These are phyloP conservation scores for Bombus polaris DNA, from an alignment of 1,140 invertebrate genomes.

Conservation along the genomic window DNA sequence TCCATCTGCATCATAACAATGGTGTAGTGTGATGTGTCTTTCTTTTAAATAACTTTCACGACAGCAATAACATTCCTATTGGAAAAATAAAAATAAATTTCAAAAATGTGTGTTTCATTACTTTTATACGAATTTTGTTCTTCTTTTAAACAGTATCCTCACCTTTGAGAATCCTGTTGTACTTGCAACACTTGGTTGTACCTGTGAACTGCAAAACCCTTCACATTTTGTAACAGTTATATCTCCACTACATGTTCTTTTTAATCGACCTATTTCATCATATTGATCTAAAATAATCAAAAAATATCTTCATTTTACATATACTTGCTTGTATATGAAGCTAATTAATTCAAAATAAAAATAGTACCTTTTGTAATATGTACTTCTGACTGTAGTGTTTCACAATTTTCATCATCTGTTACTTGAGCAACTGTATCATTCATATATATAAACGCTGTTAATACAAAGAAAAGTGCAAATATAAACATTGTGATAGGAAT, in stretches of 20 bases:
- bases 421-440: slow-evolving; percentile 53
- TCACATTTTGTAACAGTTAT: slow-evolving; percentile 94
- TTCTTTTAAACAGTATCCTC: slow-evolving; percentile 49
- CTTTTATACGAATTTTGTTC: not conserved
- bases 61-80: slow-evolving; percentile 95
- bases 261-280: slow-evolving; percentile 90
- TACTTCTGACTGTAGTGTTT: slow-evolving; percentile 90
- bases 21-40: slow-evolving; percentile 89
- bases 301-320: slow-evolving; percentile 38
- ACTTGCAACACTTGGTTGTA: slow-evolving; percentile 93
- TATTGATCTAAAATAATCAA: slow-evolving; percentile 89
- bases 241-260: slow-evolving; percentile 93
- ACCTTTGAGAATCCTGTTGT: slow-evolving; percentile 95
- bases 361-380: slow-evolving; percentile 89
- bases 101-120: not conserved
- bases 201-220: slow-evolving; percentile 94
- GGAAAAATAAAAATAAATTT: not conserved
- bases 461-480: slow-evolving; percentile 47
- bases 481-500: slow-evolving; percentile 57
- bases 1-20: slow-evolving; percentile 94
- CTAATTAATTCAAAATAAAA: slow-evolving; percentile 30
- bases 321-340: slow-evolving; percentile 25
- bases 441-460: slow-evolving; percentile 41
- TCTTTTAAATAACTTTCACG: slow-evolving; percentile 92
- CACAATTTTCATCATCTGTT: slow-evolving; percentile 80